Percentiles rank a stretch among this genome's conserved stretches.
Evolutionary conservation across 2,888 invertebrate genomes (phyloP).

Genomic region (Pseudococcus jackbeardsleyi): DNA sequence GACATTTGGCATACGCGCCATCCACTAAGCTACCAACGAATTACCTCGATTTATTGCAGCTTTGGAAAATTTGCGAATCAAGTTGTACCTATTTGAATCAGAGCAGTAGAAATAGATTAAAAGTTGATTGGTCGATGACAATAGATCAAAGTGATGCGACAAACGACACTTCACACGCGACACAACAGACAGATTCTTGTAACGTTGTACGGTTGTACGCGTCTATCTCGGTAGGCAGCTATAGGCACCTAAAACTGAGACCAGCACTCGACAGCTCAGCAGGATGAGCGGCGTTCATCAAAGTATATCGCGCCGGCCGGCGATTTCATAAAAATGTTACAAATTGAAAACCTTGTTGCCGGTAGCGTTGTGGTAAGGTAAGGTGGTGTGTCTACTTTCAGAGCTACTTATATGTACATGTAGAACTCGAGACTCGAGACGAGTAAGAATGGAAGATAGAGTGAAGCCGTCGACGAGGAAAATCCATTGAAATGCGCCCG

Average conservation of each 20-base stretch:
- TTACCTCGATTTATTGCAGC: too few relatives aligned
- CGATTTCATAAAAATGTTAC: slow-evolving; percentile 12
- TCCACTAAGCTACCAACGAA: too few relatives aligned
- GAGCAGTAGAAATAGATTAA: neutral
- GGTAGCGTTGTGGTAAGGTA: neutral
- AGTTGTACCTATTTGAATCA: neutral
- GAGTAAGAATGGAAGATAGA: neutral
- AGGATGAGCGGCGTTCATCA: neutral
- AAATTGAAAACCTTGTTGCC: slow-evolving; percentile 2
- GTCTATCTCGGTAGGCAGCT: too few relatives aligned
- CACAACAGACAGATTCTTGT: neutral
- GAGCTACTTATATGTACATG: neutral
- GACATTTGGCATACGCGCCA: too few relatives aligned
- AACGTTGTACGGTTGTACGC: neutral
- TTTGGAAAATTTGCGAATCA: neutral
- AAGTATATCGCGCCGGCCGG: neutral
- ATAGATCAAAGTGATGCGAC: slow-evolving; percentile 1
- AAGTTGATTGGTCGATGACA: neutral
- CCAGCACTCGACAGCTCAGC: slow-evolving; percentile 1
- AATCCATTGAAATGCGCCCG: slow-evolving; percentile 38
- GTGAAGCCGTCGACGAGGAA: slow-evolving; percentile 35
- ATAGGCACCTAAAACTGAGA: neutral
- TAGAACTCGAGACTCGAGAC: neutral
- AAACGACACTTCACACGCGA: slow-evolving; percentile 3
- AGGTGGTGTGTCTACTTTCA: neutral